Conservation (phyloP, 2,797 vertebrate genomes). For the Alosa sapidissima region DNA sequence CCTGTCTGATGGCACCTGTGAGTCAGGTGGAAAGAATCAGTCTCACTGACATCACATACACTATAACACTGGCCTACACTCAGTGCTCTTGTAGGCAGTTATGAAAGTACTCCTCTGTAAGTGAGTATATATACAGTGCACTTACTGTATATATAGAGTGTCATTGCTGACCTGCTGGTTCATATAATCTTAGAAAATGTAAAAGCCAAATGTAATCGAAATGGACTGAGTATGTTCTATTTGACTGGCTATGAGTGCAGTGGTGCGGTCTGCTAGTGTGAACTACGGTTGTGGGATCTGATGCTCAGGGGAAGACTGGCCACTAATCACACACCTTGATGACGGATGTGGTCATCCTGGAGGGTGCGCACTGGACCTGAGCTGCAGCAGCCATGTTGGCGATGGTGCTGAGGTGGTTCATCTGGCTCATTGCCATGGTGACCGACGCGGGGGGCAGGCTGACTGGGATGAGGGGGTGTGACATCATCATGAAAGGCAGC, state of each 20-base stretch:
- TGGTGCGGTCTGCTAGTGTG: neutral
- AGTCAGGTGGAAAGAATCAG: neutral
- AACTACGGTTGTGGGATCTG: neutral
- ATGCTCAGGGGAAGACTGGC: neutral
- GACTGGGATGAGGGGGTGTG: conserved; percentile 96
- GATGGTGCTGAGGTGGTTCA: conserved; percentile 97
- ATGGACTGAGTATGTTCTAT: neutral
- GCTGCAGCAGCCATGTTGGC: conserved; percentile 94
- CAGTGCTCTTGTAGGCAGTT: neutral
- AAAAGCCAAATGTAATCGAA: neutral
- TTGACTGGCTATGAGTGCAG: neutral
- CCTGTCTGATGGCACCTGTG: neutral
- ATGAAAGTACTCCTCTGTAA: neutral
- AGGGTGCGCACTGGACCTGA: conserved; percentile 83
- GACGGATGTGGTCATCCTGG: conserved; percentile 86
- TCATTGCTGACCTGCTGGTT: neutral
- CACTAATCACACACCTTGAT: conserved; percentile 84
- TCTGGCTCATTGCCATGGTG: conserved; percentile 99
- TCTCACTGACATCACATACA: neutral
- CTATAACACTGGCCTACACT: neutral
- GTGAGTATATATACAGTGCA: neutral
- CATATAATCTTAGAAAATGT: neutral
- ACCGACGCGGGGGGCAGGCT: conserved; percentile 97
- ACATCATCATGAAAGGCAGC: conserved; percentile 99
- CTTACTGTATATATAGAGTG: neutral